Conservation (phyloP, 2,888 invertebrate species). For the Clepsis dumicolana region DNA sequence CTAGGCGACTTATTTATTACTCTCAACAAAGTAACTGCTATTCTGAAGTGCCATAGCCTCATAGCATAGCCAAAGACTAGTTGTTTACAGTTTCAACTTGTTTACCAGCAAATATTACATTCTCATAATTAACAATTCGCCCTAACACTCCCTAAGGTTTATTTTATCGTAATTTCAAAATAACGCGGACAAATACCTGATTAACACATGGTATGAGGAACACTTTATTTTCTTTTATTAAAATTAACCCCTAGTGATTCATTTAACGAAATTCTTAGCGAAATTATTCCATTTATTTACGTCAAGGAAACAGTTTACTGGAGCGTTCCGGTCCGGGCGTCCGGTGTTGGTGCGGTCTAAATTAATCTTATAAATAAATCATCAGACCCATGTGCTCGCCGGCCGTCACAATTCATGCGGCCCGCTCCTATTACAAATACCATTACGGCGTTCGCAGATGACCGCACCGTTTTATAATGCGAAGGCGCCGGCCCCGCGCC, state of each 20-base stretch:
- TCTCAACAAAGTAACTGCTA: not conserved
- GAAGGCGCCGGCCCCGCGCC: slow-evolving; percentile 71
- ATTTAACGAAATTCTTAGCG: slow-evolving; percentile 14
- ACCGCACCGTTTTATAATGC: slow-evolving; percentile 87
- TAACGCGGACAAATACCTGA: not conserved
- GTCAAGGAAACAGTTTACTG: slow-evolving; percentile 43
- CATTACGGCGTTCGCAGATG: slow-evolving; percentile 85
- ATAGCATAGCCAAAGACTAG: not conserved
- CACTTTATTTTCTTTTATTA: not conserved
- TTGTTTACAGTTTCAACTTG: not conserved
- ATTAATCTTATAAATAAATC: slow-evolving; percentile 79
- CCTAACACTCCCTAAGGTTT: not conserved
- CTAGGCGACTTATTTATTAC: not conserved
- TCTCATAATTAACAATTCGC: not conserved
- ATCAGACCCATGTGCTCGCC: slow-evolving; percentile 73
- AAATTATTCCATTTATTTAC: slow-evolving; percentile 43
- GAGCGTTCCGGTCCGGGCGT: slow-evolving; percentile 47
- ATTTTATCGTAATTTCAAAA: not conserved
- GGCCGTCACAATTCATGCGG: slow-evolving; percentile 76
- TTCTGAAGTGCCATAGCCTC: not conserved
- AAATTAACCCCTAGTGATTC: not conserved
- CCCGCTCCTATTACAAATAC: slow-evolving; percentile 81
- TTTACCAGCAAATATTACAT: no score
- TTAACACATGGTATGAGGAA: not conserved
- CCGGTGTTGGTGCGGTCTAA: slow-evolving; percentile 53